Base-by-base conservation (phyloP, 2,113 vertebrate genomes). In the Lepisosteus oculatus region DNA sequence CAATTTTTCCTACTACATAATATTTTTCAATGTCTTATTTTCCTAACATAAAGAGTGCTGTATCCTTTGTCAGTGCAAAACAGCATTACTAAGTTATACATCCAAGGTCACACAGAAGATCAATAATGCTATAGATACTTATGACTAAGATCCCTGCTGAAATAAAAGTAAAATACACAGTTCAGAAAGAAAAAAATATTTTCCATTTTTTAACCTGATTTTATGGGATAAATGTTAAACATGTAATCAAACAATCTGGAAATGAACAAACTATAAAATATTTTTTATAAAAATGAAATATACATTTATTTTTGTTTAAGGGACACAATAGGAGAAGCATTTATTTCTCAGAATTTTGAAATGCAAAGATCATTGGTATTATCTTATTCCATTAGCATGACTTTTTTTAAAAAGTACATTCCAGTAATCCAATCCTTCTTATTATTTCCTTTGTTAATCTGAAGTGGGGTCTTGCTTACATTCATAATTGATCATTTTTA, bases 51-150 rank as follows among this genome's bases (percentile, higher is more conserved):
- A 59, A 44, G 14, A n/a, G 47, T 51, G 7, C 12, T 67, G 13
- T 6, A 15, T 14, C 2, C 3, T 51, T 41, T 68, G 17, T 5
- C 14, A 7, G 44, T 4, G 47, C 12, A 7, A 55, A 7, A 57
- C 29, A 72, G 9, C 14, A 7, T 42, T 0, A 57, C 63, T 4
- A 57, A 43, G 61, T 17, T 17, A 9, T 66, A 44, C 54, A 65
- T 54, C 47, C 70, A 59, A 76, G 74, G 65, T 64, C 67, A 43
- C 13, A 6, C 51, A 41, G 59, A 17, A 51, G 56, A 43, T 59
- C 54, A 64, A 64, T 67, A 65, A 57, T 43, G 3, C 42, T 29
- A 68, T 69, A 73, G 61, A 72, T 72, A 65, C 73, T 77, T 71
- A 66, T 55, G 67, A 73, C 43, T 17, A 12, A 17, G 15, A 63